phyloP scores from a whole-genome alignment of 1,140 invertebrate genomes.

The Ips typographus region DNA sequence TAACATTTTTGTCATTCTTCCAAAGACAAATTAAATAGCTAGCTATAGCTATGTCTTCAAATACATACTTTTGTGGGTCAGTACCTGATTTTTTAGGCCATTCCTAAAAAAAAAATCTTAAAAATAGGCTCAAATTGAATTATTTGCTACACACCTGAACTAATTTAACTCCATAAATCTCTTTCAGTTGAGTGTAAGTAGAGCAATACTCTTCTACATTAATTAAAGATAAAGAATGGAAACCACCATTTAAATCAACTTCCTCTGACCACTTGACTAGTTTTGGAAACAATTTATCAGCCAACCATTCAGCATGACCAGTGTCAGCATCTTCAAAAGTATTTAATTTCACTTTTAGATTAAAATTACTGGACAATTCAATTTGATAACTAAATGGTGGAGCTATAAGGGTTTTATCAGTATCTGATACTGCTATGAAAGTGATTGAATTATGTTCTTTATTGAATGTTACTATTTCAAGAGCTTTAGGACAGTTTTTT shows the following conservation, averaged over 20 bases:
- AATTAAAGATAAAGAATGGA: constrained; percentile 68
- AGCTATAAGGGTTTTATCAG: constrained; percentile 34
- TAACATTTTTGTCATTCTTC: constrained; percentile 62
- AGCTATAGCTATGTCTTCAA: constrained; percentile 95
- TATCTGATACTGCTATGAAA: constrained; percentile 42
- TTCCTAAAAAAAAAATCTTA: constrained; percentile 54
- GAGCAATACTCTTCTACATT: constrained; percentile 68
- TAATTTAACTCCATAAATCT: constrained; percentile 75
- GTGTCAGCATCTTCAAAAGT: constrained; percentile 42
- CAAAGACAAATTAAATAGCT: constrained; percentile 85
- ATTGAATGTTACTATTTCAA: constrained; percentile 49
- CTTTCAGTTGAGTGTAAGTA: constrained; percentile 75
- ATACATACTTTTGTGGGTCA: constrained; percentile 92
- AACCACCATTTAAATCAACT: constrained; percentile 45
- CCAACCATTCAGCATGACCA: constrained; percentile 58
- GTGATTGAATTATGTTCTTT: constrained; percentile 41
- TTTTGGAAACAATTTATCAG: constrained; percentile 61
- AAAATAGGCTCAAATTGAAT: neutral
- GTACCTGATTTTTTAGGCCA: constrained; percentile 82
- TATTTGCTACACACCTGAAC: constrained; percentile 58
- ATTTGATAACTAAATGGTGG: constrained; percentile 48
- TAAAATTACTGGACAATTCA: constrained; percentile 34
- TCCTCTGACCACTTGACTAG: constrained; percentile 66
- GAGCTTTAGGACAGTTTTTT: constrained; percentile 38
- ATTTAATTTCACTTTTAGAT: constrained; percentile 42